A percentile compares a stretch with the other conserved stretches of the same genome.
Evolutionary conservation across 92 coral and sea anemone species (phyloP).

Genomic region (Heteractis magnifica): DNA sequence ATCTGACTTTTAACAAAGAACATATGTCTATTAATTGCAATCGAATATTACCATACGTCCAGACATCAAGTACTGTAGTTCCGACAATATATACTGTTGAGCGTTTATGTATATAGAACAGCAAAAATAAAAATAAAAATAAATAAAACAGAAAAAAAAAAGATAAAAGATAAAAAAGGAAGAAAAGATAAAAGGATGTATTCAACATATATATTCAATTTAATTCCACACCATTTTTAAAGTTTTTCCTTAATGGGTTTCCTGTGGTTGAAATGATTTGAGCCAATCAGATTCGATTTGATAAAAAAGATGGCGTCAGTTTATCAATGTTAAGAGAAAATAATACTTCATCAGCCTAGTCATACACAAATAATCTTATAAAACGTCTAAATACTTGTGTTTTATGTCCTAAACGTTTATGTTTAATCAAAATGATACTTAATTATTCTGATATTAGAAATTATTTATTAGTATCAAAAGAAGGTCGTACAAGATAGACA

Average conservation of each 20-base stretch:
- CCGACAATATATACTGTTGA: too few species aligned
- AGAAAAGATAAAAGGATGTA: not conserved
- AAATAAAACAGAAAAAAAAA: too few species aligned
- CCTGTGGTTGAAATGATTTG: not conserved
- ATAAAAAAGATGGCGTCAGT: slow-evolving; percentile 32
- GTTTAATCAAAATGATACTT: not conserved
- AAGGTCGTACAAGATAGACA: not conserved
- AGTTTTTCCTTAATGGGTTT: not conserved
- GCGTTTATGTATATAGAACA: too few species aligned
- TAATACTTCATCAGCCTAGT: not conserved
- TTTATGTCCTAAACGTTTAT: not conserved
- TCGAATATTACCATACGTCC: too few species aligned
- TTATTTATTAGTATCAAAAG: not conserved
- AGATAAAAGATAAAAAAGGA: not conserved
- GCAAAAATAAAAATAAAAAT: too few species aligned
- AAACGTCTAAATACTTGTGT: not conserved
- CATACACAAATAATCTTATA: not conserved
- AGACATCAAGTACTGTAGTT: too few species aligned
- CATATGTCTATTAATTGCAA: too few species aligned
- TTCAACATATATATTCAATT: not conserved
- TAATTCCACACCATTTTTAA: not conserved
- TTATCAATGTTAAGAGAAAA: slow-evolving; percentile 11
- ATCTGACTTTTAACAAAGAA: too few species aligned
- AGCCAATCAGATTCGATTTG: slow-evolving; percentile 11
- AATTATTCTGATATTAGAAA: not conserved